Evolutionary conservation across 1,140 invertebrate species (phyloP), one percentile per base, ranked within the genome.

Genomic region (Apis dorsata): DNA sequence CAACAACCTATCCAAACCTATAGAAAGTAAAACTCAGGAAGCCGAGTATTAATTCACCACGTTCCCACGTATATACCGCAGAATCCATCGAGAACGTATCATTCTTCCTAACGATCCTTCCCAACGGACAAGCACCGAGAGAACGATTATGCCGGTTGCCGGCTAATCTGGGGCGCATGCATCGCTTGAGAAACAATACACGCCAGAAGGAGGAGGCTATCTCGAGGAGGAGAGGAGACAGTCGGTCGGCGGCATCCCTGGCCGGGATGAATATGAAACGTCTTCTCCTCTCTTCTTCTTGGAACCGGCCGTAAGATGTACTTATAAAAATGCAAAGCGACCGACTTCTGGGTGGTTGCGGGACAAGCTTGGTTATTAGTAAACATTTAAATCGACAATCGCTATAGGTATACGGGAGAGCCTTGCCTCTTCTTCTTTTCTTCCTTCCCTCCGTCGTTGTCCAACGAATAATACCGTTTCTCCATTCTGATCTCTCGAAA

Each of bases 321-420:
- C 91, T 93, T 94, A 93, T 93, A 94, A 93, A 94, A 94, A 94
- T 94, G 93, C 92, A 93, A 93, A 94, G 91, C 90, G 90, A 91
- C 88, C 87, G 90, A 91, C 93, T 94, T 94, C 92, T 94, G 93
- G 93, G 93, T 93, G 93, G 93, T 93, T 94, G 92, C 90, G 88
- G 90, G 91, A 93, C 93, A 94, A 94, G 92, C 85, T 85, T 93
- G 92, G 92, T 94, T 94, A 94, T 94, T 94, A 94, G 93, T 94
- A 94, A 94, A 94, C 93, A 94, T 94, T 93, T 94, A 93, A 94
- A 94, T 94, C 92, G 92, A 93, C 92, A 94, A 93, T 94, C 91
- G 90, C 87, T 86, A 86, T 90, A 90, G 91, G 84, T 84, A 90
- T 44, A 44, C 11, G 81, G 34, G 88, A 88, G 24, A 80, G 79